Base-by-base conservation (phyloP, 2,113 vertebrate species). In the Trichechus manatus region DNA sequence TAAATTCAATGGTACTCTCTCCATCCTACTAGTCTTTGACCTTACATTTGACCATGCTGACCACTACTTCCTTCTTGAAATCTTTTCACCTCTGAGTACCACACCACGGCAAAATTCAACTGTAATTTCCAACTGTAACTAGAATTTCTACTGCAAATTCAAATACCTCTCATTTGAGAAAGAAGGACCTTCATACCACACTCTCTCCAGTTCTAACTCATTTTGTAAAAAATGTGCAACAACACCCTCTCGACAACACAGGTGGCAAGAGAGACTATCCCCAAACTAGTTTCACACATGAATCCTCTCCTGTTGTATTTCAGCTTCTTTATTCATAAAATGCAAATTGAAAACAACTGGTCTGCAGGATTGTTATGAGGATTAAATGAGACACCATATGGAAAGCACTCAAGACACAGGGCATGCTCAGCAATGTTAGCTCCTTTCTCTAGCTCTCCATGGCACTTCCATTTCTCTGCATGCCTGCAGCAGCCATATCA, bases 41-140 rank as follows among this genome's bases (percentile, higher is more conserved):
- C 29, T 83, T 39, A 36, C 19, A 50, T 66, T 39, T 82, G 31
- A 80, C 39, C 72, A 47, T 50, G 59, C 25, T 56, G 4, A 31
- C 59, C 20, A 96, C 27, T 66, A 66, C 44, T 6, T 88, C 27
- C 39, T 93, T 86, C 75, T 92, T 68, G 39, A 97, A 95, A 87
- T 53, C 72, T 36, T 81, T 87, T 63, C 75, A 87, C 19, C 23
- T 87, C 70, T 92, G 15, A 56, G 53, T 50, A 70, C 15, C 22
- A 75, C 23, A 70, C 14, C 25, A 79, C 4, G 31, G 42, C 63
- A 87, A 87, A 85, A 47, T 72, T 53, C 50, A 44, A 81, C 25
- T 33, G 25, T 7, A 80, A 31, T 74, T 39, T 74, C 39, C 72
- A 74, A 74, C 20, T 74, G 36, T 39, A 74, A 74, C 19, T 36